Conservation (phyloP, 2,888 invertebrate genomes). For the Quadroppia sp. region DNA sequence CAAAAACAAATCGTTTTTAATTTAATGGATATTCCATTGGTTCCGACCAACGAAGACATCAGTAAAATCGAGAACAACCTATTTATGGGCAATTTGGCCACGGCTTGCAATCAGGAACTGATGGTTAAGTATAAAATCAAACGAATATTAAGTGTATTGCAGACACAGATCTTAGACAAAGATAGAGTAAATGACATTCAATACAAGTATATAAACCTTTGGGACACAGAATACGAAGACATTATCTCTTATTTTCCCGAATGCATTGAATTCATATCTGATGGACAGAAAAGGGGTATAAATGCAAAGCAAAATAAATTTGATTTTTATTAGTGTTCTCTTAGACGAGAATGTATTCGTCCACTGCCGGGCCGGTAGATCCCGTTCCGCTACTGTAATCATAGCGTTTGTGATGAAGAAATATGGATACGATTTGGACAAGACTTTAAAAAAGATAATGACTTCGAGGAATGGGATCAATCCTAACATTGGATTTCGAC, state of each 20-base stretch:
- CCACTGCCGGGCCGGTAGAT: conserved; percentile 56
- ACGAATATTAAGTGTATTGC: background rate
- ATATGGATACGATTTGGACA: conserved; percentile 52
- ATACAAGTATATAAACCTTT: background rate
- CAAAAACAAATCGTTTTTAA: too few relatives aligned
- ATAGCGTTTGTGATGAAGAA: conserved; percentile 56
- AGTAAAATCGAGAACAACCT: background rate
- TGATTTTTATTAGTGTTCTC: background rate
- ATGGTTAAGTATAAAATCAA: background rate
- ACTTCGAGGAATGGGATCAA: background rate
- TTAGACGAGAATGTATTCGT: conserved; percentile 54
- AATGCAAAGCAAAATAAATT: background rate
- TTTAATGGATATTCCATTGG: background rate
- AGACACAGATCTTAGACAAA: background rate
- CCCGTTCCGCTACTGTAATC: conserved; percentile 55
- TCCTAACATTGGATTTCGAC: background rate
- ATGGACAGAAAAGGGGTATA: background rate
- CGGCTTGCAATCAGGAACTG: background rate
- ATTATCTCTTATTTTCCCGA: conserved; percentile 5
- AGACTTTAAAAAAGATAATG: conserved; percentile 51
- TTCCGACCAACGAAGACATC: background rate
- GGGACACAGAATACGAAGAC: background rate
- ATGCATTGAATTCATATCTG: background rate
- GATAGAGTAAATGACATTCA: background rate
- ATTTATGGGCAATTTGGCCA: background rate